Conservation (phyloP, 2,797 vertebrate species). For the Phylloscopus collybita region DNA sequence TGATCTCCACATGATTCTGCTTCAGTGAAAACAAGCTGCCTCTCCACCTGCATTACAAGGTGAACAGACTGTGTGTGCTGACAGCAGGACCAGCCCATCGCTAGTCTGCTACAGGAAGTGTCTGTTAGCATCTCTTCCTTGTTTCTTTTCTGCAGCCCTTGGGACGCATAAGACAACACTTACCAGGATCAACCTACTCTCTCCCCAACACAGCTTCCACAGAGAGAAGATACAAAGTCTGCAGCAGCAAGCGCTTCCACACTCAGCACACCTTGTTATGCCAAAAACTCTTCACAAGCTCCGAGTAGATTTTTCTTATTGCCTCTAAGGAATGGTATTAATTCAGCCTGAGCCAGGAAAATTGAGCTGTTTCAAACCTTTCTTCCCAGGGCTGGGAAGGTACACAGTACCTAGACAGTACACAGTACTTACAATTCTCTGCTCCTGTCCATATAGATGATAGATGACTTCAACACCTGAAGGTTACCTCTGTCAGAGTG, state of each 20-base stretch:
- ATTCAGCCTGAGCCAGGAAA: background rate
- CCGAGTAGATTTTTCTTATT: background rate
- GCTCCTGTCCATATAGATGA: background rate
- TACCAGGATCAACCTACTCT: too few species aligned
- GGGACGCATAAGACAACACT: fast-evolving
- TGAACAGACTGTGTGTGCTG: background rate
- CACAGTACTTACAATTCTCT: background rate
- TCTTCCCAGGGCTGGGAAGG: background rate
- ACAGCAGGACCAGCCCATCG: background rate
- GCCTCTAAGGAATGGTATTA: background rate
- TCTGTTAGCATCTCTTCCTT: background rate
- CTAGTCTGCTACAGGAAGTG: background rate
- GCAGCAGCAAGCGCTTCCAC: fast-evolving
- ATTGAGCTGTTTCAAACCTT: background rate
- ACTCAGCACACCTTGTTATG: too few species aligned
- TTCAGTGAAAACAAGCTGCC: background rate
- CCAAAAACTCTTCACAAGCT: background rate
- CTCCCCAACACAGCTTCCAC: fast-evolving
- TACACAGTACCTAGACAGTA: background rate
- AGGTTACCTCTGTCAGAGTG: background rate
- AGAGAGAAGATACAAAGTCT: background rate
- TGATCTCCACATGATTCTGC: background rate
- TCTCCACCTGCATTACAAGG: background rate
- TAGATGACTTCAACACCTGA: background rate
- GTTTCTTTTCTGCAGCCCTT: background rate